Evolutionary conservation across 30 jellyfish, hydroid and myxozoan species (phyloP).

Genomic region (Chrysaora quinquecirrha): DNA sequence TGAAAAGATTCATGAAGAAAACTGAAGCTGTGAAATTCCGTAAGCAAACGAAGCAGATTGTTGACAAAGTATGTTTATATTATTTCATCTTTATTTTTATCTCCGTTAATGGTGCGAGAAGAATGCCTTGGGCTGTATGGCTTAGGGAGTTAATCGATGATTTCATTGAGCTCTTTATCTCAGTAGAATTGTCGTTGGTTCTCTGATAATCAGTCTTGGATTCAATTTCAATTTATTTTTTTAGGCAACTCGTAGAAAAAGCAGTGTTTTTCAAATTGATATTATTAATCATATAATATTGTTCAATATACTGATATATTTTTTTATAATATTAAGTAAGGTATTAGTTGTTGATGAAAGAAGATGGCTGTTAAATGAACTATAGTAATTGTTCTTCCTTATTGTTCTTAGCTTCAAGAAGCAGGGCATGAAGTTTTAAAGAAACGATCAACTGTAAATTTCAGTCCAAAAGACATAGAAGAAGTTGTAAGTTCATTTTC

Average conservation of each 20-base stretch:
- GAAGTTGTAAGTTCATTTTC: conserved; percentile 81
- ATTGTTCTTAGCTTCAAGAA: conserved; percentile 64
- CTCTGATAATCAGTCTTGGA: no score
- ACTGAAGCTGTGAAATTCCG: conserved; percentile 70
- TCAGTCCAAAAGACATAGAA: conserved; percentile 88
- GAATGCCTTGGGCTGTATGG: no score
- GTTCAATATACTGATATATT: background rate
- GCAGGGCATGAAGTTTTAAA: conserved; percentile 67
- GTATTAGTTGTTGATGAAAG: background rate
- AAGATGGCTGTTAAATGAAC: background rate
- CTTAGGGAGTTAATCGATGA: no score
- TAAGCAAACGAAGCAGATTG: conserved; percentile 82
- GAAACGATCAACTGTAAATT: conserved; percentile 72
- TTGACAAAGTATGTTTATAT: conserved; percentile 73
- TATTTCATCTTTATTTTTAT: no score
- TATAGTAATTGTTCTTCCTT: background rate
- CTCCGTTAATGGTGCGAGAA: no score
- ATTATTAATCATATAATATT: conserved; percentile 11
- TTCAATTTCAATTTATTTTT: background rate
- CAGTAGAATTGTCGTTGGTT: no score
- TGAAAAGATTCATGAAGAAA: conserved; percentile 77
- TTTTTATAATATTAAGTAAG: background rate
- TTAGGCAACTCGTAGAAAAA: no score
- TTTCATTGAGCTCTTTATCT: no score
- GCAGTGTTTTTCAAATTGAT: background rate